Evolutionary conservation across 2,888 invertebrate species (phyloP), one percentile per base, ranked within the genome.

Genomic region (Xanthorhoe spadicearia): DNA sequence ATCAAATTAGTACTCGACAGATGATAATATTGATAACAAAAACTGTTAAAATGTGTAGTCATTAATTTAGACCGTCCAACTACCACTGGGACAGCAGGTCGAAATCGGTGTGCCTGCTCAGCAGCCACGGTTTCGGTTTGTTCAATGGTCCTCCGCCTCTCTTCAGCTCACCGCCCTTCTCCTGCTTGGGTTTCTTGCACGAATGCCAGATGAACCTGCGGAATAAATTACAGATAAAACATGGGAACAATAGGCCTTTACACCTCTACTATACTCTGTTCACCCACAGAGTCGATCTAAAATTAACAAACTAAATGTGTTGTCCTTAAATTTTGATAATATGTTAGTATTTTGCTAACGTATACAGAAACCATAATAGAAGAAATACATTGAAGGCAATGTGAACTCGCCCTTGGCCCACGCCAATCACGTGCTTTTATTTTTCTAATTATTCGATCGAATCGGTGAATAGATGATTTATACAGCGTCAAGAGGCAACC

Each of bases 41-140:
- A 17, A 48, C 6, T 48, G 48, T 17, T 15, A 43, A 43, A 13
- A 43, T 48, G 48, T 48, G 48, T 1, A 43, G 43, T 0, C 6
- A 32, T 7, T 7, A 43, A 10, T 15, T 48, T 57, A 49, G 10
- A 32, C 3, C 15, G 23, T 58, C 15, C 1, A 18, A 38, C 77
- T 83, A 93, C 93, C 93, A 93, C 72, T 93, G 92, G 8, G 92
- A 92, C 17, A 87, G 35, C 68, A 91, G 79, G 78, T 93, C 93
- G 70, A 92, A 93, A 69, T 92, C 92, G 6, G 90, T 92, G 46
- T 89, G 89, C 71, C 93, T 83, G 66, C 92, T 92, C 0, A 92
- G 81, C 6, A 93, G 77, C 92, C 92, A 92, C 0, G 92, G 93
- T 69, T 92, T 92, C 0, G 93, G 92, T 70, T 87, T 91, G 46